phyloP scores from a whole-genome alignment of 2,797 vertebrate species.

The Lophotriccus pileatus region DNA sequence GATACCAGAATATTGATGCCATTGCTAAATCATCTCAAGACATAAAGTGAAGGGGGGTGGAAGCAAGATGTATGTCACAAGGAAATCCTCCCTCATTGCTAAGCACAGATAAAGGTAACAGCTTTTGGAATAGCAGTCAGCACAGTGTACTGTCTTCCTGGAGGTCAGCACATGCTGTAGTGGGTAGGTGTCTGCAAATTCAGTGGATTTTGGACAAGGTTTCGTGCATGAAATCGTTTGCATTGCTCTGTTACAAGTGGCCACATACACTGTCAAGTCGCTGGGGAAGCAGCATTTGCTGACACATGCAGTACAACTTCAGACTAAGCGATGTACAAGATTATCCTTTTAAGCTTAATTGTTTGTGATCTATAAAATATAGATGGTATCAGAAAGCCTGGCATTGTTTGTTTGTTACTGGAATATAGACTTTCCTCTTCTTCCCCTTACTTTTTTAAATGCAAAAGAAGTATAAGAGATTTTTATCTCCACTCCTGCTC shows the following conservation, averaged over 20 bases:
- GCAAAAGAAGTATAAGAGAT: neutral
- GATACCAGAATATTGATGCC: neutral
- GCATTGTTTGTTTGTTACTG: neutral
- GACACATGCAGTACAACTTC: slow-evolving; percentile 21
- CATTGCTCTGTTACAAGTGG: neutral
- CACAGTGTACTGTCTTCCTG: neutral
- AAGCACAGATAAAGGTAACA: neutral
- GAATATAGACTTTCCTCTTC: neutral
- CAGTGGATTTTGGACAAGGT: neutral
- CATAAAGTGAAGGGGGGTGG: neutral
- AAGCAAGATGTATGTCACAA: neutral
- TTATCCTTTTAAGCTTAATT: slow-evolving; percentile 52
- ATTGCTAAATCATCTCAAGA: neutral
- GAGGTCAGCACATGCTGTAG: neutral
- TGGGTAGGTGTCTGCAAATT: neutral
- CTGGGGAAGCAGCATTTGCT: slow-evolving; percentile 34
- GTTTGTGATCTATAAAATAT: slow-evolving; percentile 51
- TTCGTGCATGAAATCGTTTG: neutral
- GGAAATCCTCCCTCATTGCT: neutral
- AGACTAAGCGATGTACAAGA: slow-evolving; percentile 17
- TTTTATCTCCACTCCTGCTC: neutral
- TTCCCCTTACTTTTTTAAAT: neutral
- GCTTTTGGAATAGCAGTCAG: neutral
- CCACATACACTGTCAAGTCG: neutral
- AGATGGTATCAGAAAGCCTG: neutral